Conservation (phyloP, 2,888 invertebrate genomes). For the Tromatobia lineatoria region DNA sequence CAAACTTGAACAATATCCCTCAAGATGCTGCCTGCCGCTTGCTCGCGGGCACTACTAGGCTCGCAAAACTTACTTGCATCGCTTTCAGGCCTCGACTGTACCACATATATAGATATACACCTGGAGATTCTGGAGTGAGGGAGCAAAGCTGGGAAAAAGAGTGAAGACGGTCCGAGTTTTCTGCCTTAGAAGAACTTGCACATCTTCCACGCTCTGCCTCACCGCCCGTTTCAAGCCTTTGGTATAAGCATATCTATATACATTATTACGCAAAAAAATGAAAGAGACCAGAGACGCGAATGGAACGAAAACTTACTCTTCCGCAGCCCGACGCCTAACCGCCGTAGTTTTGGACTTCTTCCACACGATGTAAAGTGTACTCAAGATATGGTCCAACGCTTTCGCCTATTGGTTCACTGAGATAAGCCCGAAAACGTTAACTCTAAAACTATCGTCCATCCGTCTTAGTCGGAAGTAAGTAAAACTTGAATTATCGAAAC, state of each 20-base stretch:
- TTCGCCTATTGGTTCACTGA: slow-evolving; percentile 10
- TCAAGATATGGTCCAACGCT: not conserved
- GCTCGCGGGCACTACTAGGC: slow-evolving; percentile 71
- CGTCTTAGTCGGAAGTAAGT: not conserved
- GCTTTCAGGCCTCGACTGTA: slow-evolving; percentile 19
- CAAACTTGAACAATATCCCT: slow-evolving; percentile 79
- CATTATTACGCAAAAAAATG: slow-evolving; percentile 11
- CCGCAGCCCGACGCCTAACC: slow-evolving; percentile 37
- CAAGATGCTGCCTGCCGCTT: slow-evolving; percentile 73
- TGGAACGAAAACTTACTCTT: slow-evolving; percentile 14
- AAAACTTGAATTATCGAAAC: not conserved
- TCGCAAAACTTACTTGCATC: slow-evolving; percentile 72
- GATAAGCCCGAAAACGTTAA: slow-evolving; percentile 25
- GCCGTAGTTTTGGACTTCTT: slow-evolving; percentile 13
- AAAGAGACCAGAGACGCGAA: slow-evolving; percentile 21
- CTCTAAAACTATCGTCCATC: not conserved
- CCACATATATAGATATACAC: slow-evolving; percentile 2
- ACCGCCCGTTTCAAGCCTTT: slow-evolving; percentile 22
- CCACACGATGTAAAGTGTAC: slow-evolving; percentile 18
- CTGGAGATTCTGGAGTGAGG: slow-evolving; percentile 40
- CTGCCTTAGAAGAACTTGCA: slow-evolving; percentile 72
- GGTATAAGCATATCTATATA: not conserved
- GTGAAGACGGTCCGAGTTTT: slow-evolving; percentile 68
- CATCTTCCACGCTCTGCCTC: slow-evolving; percentile 66
- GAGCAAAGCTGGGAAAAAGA: slow-evolving; percentile 45